Evolutionary conservation across 2,797 vertebrate genomes (phyloP).

Genomic region (Trichosurus vulpecula): DNA sequence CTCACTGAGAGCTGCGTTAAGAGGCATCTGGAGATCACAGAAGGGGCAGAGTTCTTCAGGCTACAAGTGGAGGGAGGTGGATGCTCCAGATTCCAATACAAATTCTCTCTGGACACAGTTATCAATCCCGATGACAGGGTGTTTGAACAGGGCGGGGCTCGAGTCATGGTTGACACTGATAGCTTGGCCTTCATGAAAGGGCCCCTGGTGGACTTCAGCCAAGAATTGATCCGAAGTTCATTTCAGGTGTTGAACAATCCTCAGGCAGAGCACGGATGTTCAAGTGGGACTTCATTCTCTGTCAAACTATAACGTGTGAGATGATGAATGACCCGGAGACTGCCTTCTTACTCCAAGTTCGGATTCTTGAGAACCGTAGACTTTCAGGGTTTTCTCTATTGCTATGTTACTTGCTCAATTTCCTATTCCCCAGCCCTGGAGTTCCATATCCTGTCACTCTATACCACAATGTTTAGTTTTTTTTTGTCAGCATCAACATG

Average conservation of each 20-base stretch:
- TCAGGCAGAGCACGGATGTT: slow-evolving; percentile 96
- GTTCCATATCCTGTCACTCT: slow-evolving; percentile 57
- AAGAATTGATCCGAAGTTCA: slow-evolving; percentile 95
- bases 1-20: slow-evolving; percentile 77
- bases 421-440: slow-evolving; percentile 34
- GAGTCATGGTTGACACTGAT: slow-evolving; percentile 92
- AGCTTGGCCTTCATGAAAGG: slow-evolving; percentile 96
- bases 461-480: slow-evolving; percentile 65
- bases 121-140: slow-evolving; percentile 94
- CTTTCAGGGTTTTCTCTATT: slow-evolving; percentile 53
- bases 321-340: slow-evolving; percentile 9
- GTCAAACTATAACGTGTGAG: slow-evolving; percentile 89
- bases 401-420: slow-evolving; percentile 35
- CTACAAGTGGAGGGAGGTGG: slow-evolving; percentile 97
- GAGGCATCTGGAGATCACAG: slow-evolving; percentile 92
- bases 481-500: background rate
- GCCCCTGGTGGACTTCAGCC: slow-evolving; percentile 93
- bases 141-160: slow-evolving; percentile 93
- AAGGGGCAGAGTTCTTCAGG: slow-evolving; percentile 93
- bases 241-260: slow-evolving; percentile 96
- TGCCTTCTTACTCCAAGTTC: slow-evolving; percentile 2
- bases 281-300: slow-evolving; percentile 97
- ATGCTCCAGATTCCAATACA: slow-evolving; percentile 98
- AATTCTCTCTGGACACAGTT: slow-evolving; percentile 91
- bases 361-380: slow-evolving; percentile 33